phyloP scores from a whole-genome alignment of 2,888 invertebrate genomes.

The Melanotus villosus region DNA sequence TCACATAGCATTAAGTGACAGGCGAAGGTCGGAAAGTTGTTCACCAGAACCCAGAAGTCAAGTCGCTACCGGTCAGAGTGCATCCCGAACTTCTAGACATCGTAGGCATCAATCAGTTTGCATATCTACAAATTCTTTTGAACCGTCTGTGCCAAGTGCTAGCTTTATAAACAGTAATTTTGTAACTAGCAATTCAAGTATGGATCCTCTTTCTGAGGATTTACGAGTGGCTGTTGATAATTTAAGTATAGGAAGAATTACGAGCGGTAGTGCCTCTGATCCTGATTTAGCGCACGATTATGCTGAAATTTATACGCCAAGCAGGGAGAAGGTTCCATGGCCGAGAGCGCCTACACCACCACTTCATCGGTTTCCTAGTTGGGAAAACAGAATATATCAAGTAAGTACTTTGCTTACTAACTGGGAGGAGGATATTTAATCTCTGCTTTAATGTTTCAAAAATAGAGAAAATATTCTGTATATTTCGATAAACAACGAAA shows the following conservation, averaged over 20 bases:
- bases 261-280: slow-evolving; percentile 76
- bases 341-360: slow-evolving; percentile 88
- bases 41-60: slow-evolving; percentile 65
- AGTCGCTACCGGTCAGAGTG: slow-evolving; percentile 46
- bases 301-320: slow-evolving; percentile 94
- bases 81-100: slow-evolving; percentile 66
- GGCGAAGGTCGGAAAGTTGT: slow-evolving; percentile 69
- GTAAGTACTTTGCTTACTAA: slow-evolving; percentile 69
- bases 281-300: slow-evolving; percentile 88
- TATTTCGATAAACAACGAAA: no score
- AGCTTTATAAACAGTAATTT: slow-evolving; percentile 60
- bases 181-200: slow-evolving; percentile 67
- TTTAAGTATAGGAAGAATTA: slow-evolving; percentile 70
- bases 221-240: slow-evolving; percentile 75
- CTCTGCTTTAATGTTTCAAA: neutral
- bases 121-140: slow-evolving; percentile 63
- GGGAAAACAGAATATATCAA: slow-evolving; percentile 98
- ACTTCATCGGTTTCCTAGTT: slow-evolving; percentile 83
- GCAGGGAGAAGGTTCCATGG: slow-evolving; percentile 74
- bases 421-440: neutral
- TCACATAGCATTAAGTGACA: slow-evolving; percentile 85
- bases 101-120: slow-evolving; percentile 74
- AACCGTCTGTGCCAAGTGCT: slow-evolving; percentile 61
- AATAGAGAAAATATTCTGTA: no score
- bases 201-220: slow-evolving; percentile 74